These are phyloP conservation scores for Drosophila grimshawi DNA, from an alignment of 1,140 invertebrate species.

Conservation along the genomic window DNA sequence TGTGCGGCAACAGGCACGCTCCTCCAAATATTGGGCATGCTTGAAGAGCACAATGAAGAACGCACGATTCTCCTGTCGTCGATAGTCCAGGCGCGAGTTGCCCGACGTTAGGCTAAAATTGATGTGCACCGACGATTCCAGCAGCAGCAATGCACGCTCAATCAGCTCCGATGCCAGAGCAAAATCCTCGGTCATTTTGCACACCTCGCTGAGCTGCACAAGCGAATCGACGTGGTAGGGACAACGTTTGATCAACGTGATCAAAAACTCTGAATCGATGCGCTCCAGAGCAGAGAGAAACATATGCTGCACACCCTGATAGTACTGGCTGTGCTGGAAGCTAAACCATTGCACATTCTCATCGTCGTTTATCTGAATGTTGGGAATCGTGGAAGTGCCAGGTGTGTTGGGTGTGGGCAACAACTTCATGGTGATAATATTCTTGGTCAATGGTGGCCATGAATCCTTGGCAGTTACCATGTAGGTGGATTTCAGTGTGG, in stretches of 20 bases:
- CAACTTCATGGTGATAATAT: constrained; percentile 90
- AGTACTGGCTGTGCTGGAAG: constrained; percentile 92
- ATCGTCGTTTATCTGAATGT: constrained; percentile 37
- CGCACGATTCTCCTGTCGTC: constrained; percentile 92
- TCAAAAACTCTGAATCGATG: constrained; percentile 92
- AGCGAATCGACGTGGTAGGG: constrained; percentile 93
- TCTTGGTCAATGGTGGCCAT: constrained; percentile 89
- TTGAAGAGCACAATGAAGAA: constrained; percentile 94
- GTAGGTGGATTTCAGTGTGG: constrained; percentile 87
- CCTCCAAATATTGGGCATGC: constrained; percentile 92
- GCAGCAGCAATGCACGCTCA: constrained; percentile 90
- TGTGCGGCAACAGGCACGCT: constrained; percentile 92
- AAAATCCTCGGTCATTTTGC: constrained; percentile 91
- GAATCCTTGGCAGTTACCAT: constrained; percentile 89
- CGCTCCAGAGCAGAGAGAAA: constrained; percentile 93
- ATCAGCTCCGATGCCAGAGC: constrained; percentile 92
- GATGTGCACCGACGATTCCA: constrained; percentile 93
- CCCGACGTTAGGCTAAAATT: constrained; percentile 91
- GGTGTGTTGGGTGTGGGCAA: constrained; percentile 84
- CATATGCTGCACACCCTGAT: constrained; percentile 90
- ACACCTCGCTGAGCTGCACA: constrained; percentile 94
- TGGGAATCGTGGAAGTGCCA: constrained; percentile 27
- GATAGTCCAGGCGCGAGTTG: constrained; percentile 92
- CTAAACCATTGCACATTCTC: constrained; percentile 88
- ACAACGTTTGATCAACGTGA: constrained; percentile 91